phyloP scores from a whole-genome alignment of 2,888 invertebrate species.

The Holacanthella duospinosa region DNA sequence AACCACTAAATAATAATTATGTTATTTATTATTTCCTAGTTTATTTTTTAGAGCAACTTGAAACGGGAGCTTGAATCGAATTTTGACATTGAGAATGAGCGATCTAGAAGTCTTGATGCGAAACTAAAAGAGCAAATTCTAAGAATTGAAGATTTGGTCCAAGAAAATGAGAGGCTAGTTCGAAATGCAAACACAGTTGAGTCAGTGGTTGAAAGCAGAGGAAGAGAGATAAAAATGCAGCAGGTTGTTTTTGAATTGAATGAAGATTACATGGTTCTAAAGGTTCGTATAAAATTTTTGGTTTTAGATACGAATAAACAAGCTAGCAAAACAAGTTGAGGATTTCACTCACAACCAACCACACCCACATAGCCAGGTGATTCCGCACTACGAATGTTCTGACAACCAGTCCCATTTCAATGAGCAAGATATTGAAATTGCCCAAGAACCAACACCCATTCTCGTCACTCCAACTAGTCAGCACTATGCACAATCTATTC shows the following conservation, averaged over 20 bases:
- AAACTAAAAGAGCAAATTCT: background rate
- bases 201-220: background rate
- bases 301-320: background rate
- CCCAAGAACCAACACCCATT: conserved; percentile 1
- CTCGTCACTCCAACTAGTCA: no score
- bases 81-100: conserved; percentile 32
- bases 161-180: background rate
- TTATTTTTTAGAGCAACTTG: conserved; percentile 29
- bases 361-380: no score
- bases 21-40: no score
- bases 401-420: background rate
- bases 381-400: background rate
- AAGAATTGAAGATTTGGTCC: background rate
- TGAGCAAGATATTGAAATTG: background rate
- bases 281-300: background rate
- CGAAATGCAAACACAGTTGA: background rate
- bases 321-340: background rate
- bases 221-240: background rate
- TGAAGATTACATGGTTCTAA: background rate
- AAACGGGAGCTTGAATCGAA: conserved; percentile 35
- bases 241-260: background rate
- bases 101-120: conserved; percentile 20
- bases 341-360: background rate
- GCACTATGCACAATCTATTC: background rate
- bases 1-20: conserved; percentile 1